A percentile compares a stretch with the other conserved stretches of the same genome.
These are phyloP conservation scores for Dolichotis patagonum DNA, from an alignment of 2,113 vertebrate species.

Conservation along the genomic window DNA sequence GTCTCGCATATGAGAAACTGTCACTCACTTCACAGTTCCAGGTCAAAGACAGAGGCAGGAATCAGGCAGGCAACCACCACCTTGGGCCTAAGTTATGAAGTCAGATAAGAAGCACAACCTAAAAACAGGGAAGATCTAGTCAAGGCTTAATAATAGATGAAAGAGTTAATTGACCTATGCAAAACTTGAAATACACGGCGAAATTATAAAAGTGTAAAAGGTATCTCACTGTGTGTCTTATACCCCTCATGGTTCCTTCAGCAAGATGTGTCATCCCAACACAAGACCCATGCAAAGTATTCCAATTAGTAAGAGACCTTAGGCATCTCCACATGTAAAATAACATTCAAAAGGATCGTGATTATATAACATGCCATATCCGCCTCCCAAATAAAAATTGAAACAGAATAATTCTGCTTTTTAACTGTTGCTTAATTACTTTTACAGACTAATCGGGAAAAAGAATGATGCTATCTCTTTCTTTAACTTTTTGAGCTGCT, in stretches of 20 bases:
- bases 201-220: constrained; percentile 75
- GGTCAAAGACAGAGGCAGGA: not conserved
- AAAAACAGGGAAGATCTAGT: constrained; percentile 67
- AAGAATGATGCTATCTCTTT: constrained; percentile 62
- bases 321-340: constrained; percentile 67
- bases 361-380: constrained; percentile 56
- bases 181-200: constrained; percentile 77
- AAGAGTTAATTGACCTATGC: constrained; percentile 77
- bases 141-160: constrained; percentile 82
- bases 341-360: constrained; percentile 73
- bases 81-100: not conserved
- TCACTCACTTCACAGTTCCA: not conserved
- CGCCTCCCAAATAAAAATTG: not conserved
- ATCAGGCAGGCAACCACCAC: not conserved
- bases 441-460: constrained; percentile 51
- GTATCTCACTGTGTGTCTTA: constrained; percentile 50
- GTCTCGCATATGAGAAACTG: not conserved
- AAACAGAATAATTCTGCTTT: constrained; percentile 44
- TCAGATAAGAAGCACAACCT: constrained; percentile 62
- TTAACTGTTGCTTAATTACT: constrained; percentile 55
- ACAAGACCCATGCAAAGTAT: constrained; percentile 55
- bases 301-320: constrained; percentile 74
- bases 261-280: constrained; percentile 67
- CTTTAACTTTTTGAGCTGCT: constrained; percentile 82
- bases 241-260: not conserved